Base-by-base conservation (phyloP, 2,888 invertebrate genomes). In the Agriopis marginaria region DNA sequence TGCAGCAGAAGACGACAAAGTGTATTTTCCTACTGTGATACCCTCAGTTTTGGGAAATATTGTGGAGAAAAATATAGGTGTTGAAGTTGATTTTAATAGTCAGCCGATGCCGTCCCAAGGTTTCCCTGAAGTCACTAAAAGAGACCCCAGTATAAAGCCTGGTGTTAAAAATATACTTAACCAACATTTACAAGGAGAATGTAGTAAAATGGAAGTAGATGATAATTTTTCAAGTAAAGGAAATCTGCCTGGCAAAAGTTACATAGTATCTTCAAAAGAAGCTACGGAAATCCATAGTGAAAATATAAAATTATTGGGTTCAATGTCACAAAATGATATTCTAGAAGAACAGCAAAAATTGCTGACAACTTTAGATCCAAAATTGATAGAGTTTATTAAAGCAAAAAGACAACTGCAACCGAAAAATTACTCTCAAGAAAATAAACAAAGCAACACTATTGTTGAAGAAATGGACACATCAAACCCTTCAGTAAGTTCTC, bases 271-370 rank as follows among this genome's bases (percentile, higher is more conserved):
- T 42, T 89, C 91, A 1, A 76, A 89, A 58, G 95, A 95, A 63
- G 95, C 95, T 0, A 82, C 83, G 53, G 90, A 95, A 78, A 97
- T 98, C 69, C 98, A 98, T 80, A 87, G 92, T 74, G 97, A 97
- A 88, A 99, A 98, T 89, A 56, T 97, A 0, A 89, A 95, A 76
- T 89, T 95, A 67, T 83, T 99, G 11, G 91, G 93, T 51, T 88
- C 95, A 81, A 97, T 98, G 97, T 95, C 95, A 1, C 92, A 95
- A 75, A 94, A 96, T 63, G 97, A 98, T 79, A 98, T 98, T 77
- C 79, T 97, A 14, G 95, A 95, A 63, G 98, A 98, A 85, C 95
- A 96, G 74, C 90, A 96, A 73, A 96, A 96, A 79, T 88, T 99
- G 32, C 80, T 98, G 10, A 77, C 86, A 11, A 94, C 84, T 58